Evolutionary conservation across 1,140 invertebrate species (phyloP), one percentile per base, ranked within the genome.

Genomic region (Eumeta japonica): DNA sequence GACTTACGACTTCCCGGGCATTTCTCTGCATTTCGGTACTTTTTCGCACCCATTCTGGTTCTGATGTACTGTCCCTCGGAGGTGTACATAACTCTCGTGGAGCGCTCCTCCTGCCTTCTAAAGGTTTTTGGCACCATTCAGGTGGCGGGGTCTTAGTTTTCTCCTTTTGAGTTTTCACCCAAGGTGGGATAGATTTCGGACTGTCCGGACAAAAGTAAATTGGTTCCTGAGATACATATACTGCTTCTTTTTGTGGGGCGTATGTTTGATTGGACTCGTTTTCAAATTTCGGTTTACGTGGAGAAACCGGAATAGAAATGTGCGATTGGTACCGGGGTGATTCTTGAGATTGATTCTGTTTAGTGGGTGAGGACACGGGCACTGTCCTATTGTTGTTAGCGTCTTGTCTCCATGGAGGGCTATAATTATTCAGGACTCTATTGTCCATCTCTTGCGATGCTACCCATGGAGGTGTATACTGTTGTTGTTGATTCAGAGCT

Each of bases 81-180:
- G 66, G 70, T 30, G 65, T 74, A 3, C 45, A 47, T 13, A 72
- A 39, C 24, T 76, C 73, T 39, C 68, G 55, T 1, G 58, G 47
- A 20, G 41, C 15, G 39, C 60, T 72, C 48, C 55, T 64, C 28
- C 59, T 58, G 13, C 53, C 53, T 36, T 76, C 71, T n/a, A 71
- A 48, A 1, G 68, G 61, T 36, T 54, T 62, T 41, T 72, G 70
- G 35, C 62, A 67, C 75, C 75, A 77, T 14, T 45, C 59, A n/a
- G 75, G 75, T 11, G 67, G 71, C 13, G 70, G 71, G 28, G 66
- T 70, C 48, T 74, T 65, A 3, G 71, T 75, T 49, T 76, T 77
- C 45, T 72, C 61, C 41, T 70, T 74, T 32, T 75, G 67, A 28
- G 64, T 57, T 46, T 70, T 73, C n/a, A 70, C 71, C 65, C 65